phyloP scores from a whole-genome alignment of 2,797 vertebrate genomes.

The Gallirallus australis region DNA sequence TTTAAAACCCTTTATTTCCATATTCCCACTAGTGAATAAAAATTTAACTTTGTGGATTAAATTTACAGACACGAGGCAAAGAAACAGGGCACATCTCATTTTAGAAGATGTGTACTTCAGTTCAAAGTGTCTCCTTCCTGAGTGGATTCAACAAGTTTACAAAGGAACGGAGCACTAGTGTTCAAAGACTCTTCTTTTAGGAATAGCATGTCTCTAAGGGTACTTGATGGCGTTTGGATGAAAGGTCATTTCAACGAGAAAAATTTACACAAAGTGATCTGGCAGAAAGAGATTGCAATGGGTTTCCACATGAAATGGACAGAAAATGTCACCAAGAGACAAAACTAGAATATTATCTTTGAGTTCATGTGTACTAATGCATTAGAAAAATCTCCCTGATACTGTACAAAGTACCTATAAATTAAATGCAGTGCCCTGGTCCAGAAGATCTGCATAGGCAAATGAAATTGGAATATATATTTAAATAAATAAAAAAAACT shows the following conservation, averaged over 20 bases:
- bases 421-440: background rate
- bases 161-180: background rate
- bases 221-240: background rate
- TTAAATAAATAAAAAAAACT: no score
- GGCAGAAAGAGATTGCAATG: background rate
- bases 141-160: slow-evolving; percentile 13
- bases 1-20: background rate
- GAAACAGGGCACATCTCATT: background rate
- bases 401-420: background rate
- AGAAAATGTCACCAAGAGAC: background rate
- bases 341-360: background rate
- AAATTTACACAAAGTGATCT: background rate
- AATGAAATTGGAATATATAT: background rate
- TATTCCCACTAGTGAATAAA: slow-evolving; percentile 3
- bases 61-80: background rate
- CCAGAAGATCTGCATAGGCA: background rate
- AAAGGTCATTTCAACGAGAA: background rate
- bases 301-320: background rate
- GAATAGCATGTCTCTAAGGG: background rate
- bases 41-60: background rate
- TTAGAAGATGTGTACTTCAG: background rate
- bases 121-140: slow-evolving; percentile 15
- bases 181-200: background rate
- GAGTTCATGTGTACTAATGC: background rate
- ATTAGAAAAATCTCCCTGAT: background rate